These are phyloP conservation scores for Benthosema pterotum DNA, from an alignment of 2,797 vertebrate species.

Conservation along the genomic window DNA sequence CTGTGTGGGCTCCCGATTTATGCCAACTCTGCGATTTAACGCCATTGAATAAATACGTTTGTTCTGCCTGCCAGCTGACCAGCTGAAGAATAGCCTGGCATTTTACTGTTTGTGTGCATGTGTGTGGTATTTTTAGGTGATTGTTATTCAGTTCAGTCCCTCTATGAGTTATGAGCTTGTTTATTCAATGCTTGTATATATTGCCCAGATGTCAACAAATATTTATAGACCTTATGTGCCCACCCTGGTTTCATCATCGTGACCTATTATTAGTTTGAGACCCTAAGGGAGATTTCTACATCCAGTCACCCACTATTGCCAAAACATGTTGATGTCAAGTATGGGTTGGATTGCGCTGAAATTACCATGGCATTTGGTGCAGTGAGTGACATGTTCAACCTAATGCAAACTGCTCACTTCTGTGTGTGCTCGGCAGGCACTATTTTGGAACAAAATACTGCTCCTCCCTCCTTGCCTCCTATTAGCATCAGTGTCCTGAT, in stretches of 20 bases:
- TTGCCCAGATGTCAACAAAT: no score
- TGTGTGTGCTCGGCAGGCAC: no score
- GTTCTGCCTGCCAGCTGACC: conserved; percentile 51
- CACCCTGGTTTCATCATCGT: conserved; percentile 39
- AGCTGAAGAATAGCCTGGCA: conserved; percentile 46
- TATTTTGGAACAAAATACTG: no score
- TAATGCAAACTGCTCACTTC: no score
- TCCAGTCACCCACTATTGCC: neutral
- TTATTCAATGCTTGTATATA: conserved; percentile 22
- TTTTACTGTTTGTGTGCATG: conserved; percentile 13
- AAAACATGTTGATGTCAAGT: neutral
- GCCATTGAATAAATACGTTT: conserved; percentile 59
- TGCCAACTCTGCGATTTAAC: conserved; percentile 65
- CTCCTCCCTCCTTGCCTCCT: no score
- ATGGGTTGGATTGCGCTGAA: neutral
- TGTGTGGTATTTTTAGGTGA: conserved; percentile 46
- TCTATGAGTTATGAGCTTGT: conserved; percentile 27
- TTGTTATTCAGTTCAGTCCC: conserved; percentile 33
- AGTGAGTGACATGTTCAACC: no score
- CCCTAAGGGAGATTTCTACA: conserved; percentile 11
- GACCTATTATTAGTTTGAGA: conserved; percentile 43
- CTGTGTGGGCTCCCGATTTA: conserved; percentile 55
- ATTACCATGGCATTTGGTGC: no score
- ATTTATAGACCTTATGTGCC: conserved; percentile 20
- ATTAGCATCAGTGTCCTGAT: neutral